Evolutionary conservation across 1,140 invertebrate genomes (phyloP).

Genomic region (Scaptomyza pallida): DNA sequence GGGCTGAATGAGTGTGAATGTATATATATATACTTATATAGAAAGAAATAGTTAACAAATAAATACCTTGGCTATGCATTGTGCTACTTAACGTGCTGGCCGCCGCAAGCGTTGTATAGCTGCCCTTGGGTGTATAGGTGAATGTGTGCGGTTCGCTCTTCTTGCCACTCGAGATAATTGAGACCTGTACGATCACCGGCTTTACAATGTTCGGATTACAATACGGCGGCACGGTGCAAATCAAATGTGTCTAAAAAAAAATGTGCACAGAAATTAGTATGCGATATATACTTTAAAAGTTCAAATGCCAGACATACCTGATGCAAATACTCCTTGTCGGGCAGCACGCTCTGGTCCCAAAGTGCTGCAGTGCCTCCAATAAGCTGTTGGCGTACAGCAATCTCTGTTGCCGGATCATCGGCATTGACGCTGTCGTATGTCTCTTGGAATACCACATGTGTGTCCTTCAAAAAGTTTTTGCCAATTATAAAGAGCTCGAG

Average conservation of each 20-base stretch:
- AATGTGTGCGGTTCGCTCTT: conserved; percentile 94
- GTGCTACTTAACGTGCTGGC: conserved; percentile 80
- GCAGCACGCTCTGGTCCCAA: conserved; percentile 91
- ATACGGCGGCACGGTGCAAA: conserved; percentile 95
- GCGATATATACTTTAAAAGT: too few relatives aligned
- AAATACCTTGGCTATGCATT: conserved; percentile 82
- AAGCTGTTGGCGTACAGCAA: conserved; percentile 64
- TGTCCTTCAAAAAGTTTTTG: conserved; percentile 98
- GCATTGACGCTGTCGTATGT: conserved; percentile 83
- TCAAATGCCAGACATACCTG: conserved; percentile 87
- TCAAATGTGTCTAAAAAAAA: conserved; percentile 96
- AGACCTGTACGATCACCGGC: conserved; percentile 90
- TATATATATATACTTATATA: conserved; percentile 3
- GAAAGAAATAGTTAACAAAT: conserved; percentile 70
- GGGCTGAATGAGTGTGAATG: background rate
- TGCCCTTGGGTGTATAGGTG: conserved; percentile 89
- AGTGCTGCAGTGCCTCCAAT: conserved; percentile 83
- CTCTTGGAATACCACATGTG: conserved; percentile 93
- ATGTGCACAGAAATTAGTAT: too few relatives aligned
- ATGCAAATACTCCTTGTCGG: conserved; percentile 93
- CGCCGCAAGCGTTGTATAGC: conserved; percentile 74
- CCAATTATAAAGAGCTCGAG: conserved; percentile 97
- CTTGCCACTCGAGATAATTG: conserved; percentile 94
- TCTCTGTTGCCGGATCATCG: conserved; percentile 71
- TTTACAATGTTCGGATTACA: conserved; percentile 87